Percentiles rank a stretch among this genome's conserved stretches.
Evolutionary conservation across 2,888 invertebrate species (phyloP).

Genomic region (Mylabris sibirica): DNA sequence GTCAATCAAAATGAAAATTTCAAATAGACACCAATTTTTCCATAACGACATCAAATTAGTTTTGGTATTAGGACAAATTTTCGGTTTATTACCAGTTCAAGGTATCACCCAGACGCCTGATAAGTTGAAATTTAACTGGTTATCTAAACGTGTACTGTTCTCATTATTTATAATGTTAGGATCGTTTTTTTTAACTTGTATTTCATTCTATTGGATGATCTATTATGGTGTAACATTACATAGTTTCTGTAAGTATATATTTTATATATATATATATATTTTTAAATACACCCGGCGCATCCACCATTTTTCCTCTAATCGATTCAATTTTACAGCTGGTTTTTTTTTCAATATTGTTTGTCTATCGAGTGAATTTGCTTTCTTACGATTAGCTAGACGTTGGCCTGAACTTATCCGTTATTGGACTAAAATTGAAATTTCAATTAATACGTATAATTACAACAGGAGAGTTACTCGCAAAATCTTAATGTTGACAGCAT

Average conservation of each 20-base stretch:
- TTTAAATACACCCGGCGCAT: slow-evolving; percentile 7
- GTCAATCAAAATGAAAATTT: neutral
- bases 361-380: slow-evolving; percentile 63
- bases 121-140: slow-evolving; percentile 19
- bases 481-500: slow-evolving; percentile 10
- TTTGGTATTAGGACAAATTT: slow-evolving; percentile 19
- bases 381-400: slow-evolving; percentile 61
- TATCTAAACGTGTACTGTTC: slow-evolving; percentile 18
- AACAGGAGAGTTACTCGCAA: slow-evolving; percentile 12
- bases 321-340: slow-evolving; percentile 48
- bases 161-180: slow-evolving; percentile 17
- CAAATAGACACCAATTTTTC: neutral
- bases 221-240: slow-evolving; percentile 12
- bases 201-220: slow-evolving; percentile 15
- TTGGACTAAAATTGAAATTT: slow-evolving; percentile 35
- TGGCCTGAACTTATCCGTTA: slow-evolving; percentile 59
- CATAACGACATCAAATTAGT: slow-evolving; percentile 18
- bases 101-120: slow-evolving; percentile 15
- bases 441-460: slow-evolving; percentile 33
- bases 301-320: slow-evolving; percentile 14
- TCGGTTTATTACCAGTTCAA: slow-evolving; percentile 24
- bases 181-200: slow-evolving; percentile 12
- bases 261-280: no score
- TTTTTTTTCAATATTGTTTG: slow-evolving; percentile 67
- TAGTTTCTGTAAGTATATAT: slow-evolving; percentile 20